Evolutionary conservation across 2,888 invertebrate genomes (phyloP).

Genomic region (Mythimna loreyi): DNA sequence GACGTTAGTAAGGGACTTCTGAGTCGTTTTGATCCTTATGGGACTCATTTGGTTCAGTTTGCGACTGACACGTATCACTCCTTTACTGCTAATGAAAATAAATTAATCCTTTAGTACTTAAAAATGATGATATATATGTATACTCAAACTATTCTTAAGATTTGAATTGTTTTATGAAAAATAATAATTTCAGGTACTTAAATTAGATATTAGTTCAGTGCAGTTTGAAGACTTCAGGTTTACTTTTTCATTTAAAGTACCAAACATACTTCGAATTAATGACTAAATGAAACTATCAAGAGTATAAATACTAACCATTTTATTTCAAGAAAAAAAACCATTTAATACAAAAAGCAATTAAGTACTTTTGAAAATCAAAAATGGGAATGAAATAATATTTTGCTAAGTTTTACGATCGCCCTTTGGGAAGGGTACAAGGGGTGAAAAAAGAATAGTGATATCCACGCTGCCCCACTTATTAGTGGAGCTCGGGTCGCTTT

Average conservation of each 20-base stretch:
- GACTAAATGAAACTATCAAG: not conserved
- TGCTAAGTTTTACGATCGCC: conserved; percentile 51
- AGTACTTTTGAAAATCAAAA: conserved; percentile 39
- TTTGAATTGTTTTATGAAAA: conserved; percentile 9
- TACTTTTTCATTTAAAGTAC: not conserved
- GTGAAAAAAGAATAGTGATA: conserved; percentile 68
- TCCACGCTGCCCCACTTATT: conserved; percentile 68
- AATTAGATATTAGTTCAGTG: not conserved
- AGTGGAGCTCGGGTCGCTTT: conserved; percentile 68
- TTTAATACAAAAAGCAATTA: conserved; percentile 8
- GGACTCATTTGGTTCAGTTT: conserved; percentile 29
- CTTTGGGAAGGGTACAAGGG: conserved; percentile 51
- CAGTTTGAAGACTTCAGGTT: not conserved
- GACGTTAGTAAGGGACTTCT: conserved; percentile 29
- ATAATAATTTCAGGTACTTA: not conserved
- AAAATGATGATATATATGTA: not conserved
- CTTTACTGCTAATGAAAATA: conserved; percentile 40
- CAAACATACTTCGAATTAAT: not conserved
- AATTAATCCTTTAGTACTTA: conserved; percentile 14
- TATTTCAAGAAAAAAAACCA: not conserved
- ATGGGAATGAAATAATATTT: conserved; percentile 45
- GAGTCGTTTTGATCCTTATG: conserved; percentile 17
- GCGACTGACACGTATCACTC: conserved; percentile 25
- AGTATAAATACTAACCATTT: not conserved
- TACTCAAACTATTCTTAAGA: conserved; percentile 14